Conservation (phyloP, 2,113 vertebrate species). For the Syrmaticus mikado region DNA sequence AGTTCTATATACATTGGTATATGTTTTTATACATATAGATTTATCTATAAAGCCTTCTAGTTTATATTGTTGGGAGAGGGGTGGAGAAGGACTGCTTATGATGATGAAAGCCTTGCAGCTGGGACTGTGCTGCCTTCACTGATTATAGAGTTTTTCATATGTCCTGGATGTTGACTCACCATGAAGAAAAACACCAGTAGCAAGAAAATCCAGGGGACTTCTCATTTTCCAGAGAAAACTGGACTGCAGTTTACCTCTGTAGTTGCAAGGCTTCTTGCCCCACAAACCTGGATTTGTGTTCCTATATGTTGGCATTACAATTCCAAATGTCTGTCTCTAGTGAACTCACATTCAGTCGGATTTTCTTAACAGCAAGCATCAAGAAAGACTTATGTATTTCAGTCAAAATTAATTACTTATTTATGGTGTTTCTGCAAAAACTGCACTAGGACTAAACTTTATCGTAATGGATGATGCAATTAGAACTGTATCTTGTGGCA, state of each 20-base stretch:
- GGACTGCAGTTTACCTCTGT: neutral
- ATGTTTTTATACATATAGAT: neutral
- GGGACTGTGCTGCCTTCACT: neutral
- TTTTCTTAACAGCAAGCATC: neutral
- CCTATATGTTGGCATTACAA: neutral
- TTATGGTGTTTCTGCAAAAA: neutral
- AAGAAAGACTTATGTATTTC: neutral
- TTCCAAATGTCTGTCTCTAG: neutral
- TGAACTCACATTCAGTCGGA: neutral
- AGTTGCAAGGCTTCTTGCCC: neutral
- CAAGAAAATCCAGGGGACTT: neutral
- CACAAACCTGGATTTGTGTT: neutral
- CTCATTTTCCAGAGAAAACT: neutral
- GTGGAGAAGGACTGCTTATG: neutral
- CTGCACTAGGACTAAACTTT: neutral
- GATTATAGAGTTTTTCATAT: neutral
- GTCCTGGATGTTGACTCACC: neutral
- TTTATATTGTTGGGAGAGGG: neutral
- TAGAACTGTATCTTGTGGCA: neutral
- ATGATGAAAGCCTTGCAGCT: neutral
- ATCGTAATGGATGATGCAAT: neutral
- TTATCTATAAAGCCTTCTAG: neutral
- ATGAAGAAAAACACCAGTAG: neutral
- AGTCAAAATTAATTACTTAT: conserved; percentile 1
- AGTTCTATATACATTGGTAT: neutral